Evolutionary conservation across 2,797 vertebrate species (phyloP).

Genomic region (Clarias fuscus): DNA sequence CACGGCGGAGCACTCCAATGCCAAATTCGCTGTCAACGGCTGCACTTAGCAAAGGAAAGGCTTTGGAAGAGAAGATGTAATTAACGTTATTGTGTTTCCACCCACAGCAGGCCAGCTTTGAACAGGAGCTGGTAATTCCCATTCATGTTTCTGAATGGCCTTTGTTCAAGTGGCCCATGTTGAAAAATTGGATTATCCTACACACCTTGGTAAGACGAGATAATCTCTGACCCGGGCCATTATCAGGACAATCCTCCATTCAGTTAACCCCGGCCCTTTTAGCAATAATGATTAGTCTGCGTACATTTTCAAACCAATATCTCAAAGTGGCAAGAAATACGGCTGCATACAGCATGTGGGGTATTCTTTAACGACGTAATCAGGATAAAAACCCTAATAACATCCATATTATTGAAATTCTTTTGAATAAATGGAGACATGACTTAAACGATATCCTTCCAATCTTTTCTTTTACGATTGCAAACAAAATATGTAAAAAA

Average conservation of each 20-base stretch:
- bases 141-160: constrained; percentile 73
- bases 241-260: constrained; percentile 64
- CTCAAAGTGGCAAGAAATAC: not conserved
- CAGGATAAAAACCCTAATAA: not conserved
- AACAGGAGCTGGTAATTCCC: constrained; percentile 74
- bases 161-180: constrained; percentile 69
- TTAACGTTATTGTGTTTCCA: constrained; percentile 75
- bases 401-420: too few species aligned
- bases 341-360: not conserved
- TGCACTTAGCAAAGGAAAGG: constrained; percentile 71
- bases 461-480: not conserved
- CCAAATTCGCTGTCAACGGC: constrained; percentile 73
- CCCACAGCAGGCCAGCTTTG: constrained; percentile 70
- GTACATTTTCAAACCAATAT: not conserved
- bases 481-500: not conserved
- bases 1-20: constrained; percentile 68
- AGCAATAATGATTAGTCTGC: constrained; percentile 1
- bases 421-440: not conserved
- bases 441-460: not conserved
- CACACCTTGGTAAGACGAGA: constrained; percentile 65
- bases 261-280: constrained; percentile 20
- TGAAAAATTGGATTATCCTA: constrained; percentile 73
- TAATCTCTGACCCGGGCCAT: constrained; percentile 75
- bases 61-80: constrained; percentile 70
- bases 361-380: not conserved